phyloP scores from a whole-genome alignment of 2,113 vertebrate genomes.

The Ailurus styani region DNA sequence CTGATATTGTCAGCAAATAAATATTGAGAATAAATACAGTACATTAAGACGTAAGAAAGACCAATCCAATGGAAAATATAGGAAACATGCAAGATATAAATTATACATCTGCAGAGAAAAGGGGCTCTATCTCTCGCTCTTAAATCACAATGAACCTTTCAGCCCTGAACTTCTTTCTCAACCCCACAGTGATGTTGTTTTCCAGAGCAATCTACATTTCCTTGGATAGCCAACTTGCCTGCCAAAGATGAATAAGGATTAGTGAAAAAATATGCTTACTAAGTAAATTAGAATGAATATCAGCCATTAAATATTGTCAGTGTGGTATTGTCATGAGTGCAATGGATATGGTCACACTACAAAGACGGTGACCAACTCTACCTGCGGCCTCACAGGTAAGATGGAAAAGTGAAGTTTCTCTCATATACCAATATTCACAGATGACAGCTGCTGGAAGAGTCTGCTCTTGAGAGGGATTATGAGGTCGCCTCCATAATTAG shows the following conservation, averaged over 20 bases:
- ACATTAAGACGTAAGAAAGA: neutral
- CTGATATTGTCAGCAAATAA: constrained; percentile 28
- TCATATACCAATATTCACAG: neutral
- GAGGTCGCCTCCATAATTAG: neutral
- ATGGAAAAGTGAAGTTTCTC: constrained; percentile 3
- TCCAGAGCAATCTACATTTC: neutral
- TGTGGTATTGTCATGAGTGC: neutral
- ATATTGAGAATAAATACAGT: neutral
- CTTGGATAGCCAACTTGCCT: neutral
- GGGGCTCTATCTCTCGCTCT: neutral
- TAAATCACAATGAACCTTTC: neutral
- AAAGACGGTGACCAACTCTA: neutral
- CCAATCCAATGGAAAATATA: neutral
- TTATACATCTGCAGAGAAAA: neutral
- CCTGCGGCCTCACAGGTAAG: neutral
- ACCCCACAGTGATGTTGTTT: neutral
- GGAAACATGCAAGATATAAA: neutral
- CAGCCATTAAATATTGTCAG: neutral
- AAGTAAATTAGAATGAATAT: neutral
- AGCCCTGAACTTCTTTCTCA: neutral
- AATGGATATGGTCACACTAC: neutral
- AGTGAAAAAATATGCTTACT: neutral
- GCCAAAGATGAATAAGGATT: neutral
- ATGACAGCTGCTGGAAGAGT: neutral
- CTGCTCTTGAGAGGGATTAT: neutral